Percentiles rank a stretch among this genome's conserved stretches.
Conservation (phyloP, 2,113 vertebrate species). For the Numida meleagris region DNA sequence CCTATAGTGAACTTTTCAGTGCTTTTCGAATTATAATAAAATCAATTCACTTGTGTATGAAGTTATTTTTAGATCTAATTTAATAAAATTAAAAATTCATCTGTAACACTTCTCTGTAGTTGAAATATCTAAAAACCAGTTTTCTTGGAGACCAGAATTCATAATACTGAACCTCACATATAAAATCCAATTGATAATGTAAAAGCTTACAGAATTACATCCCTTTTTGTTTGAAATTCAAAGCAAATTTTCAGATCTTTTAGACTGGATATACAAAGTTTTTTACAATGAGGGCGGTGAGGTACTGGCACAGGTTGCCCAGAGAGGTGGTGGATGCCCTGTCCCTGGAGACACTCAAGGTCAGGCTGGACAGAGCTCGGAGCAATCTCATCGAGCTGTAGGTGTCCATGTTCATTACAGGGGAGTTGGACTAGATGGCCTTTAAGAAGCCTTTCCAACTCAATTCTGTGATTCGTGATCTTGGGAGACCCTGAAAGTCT, state of each 20-base stretch:
- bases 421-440: too few species aligned
- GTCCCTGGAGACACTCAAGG: too few species aligned
- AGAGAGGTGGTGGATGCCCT: too few species aligned
- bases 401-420: too few species aligned
- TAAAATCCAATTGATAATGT: background rate
- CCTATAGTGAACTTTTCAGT: background rate
- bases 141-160: background rate
- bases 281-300: too few species aligned
- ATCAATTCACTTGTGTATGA: background rate
- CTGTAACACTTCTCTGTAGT: background rate
- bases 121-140: background rate
- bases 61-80: conserved; percentile 6
- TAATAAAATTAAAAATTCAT: background rate
- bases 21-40: background rate
- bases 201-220: background rate
- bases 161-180: background rate
- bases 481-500: background rate
- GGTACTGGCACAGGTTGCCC: too few species aligned
- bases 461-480: background rate
- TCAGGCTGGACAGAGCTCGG: too few species aligned
- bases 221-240: background rate
- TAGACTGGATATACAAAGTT: too few species aligned
- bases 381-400: too few species aligned
- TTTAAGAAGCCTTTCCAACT: too few species aligned
- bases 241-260: background rate